phyloP scores from a whole-genome alignment of 2,888 invertebrate genomes.

The Sarcophaga carnaria region DNA sequence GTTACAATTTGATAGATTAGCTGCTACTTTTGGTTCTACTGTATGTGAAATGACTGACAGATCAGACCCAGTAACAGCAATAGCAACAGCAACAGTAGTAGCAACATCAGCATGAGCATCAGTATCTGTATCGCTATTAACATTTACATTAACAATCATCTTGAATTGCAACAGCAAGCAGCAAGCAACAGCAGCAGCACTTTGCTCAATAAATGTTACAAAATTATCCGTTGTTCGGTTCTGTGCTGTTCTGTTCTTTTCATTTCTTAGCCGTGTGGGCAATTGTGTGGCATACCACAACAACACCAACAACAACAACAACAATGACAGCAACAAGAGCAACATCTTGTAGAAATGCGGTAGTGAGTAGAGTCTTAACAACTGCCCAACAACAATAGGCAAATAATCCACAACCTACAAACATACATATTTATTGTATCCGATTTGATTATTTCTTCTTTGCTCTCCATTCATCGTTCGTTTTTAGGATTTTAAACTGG shows the following conservation, averaged over 20 bases:
- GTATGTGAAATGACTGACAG: conserved; percentile 23
- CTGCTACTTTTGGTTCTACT: conserved; percentile 58
- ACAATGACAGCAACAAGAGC: not conserved
- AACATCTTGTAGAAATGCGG: conserved; percentile 13
- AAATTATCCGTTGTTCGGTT: conserved; percentile 75
- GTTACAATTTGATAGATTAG: conserved; percentile 67
- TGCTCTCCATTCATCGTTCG: not conserved
- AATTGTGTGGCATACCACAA: conserved; percentile 76
- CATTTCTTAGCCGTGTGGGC: conserved; percentile 49
- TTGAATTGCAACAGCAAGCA: conserved; percentile 37
- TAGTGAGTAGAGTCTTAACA: conserved; percentile 23
- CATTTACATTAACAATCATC: conserved; percentile 55
- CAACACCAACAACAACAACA: conserved; percentile 1
- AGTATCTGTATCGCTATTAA: not conserved
- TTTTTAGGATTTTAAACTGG: conserved; percentile 45
- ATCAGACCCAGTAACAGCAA: conserved; percentile 32
- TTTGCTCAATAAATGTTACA: conserved; percentile 78
- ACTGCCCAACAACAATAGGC: conserved; percentile 34
- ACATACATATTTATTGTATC: conserved; percentile 30
- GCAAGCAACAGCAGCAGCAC: conserved; percentile 74
- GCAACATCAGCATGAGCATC: conserved; percentile 10
- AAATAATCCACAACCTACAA: conserved; percentile 54
- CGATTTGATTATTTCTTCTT: not conserved
- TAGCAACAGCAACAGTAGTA: conserved; percentile 44
- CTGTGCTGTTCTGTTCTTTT: not conserved